Evolutionary conservation across 2,797 vertebrate species (phyloP).

Genomic region (Gobionotothen gibberifrons): DNA sequence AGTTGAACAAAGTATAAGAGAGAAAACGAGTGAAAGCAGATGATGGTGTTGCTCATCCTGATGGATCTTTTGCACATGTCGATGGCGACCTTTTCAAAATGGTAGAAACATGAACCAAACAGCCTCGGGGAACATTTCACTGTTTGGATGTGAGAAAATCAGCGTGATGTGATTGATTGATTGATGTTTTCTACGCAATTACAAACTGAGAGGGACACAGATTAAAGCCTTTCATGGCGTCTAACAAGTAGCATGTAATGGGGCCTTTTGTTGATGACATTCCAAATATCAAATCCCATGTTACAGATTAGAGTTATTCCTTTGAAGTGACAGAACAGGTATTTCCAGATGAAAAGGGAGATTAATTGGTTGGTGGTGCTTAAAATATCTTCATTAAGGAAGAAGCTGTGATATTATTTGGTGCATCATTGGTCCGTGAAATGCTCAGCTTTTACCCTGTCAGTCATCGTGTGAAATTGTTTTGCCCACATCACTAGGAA

Average conservation of each 20-base stretch:
- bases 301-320: constrained; percentile 51
- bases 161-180: constrained; percentile 43
- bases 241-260: too few relatives aligned
- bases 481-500: constrained; percentile 23
- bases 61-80: constrained; percentile 6
- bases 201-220: constrained; percentile 44
- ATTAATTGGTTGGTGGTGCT: constrained; percentile 66
- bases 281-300: constrained; percentile 60
- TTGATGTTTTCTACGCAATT: constrained; percentile 49
- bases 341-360: constrained; percentile 63
- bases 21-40: not conserved
- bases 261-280: constrained; percentile 62
- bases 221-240: constrained; percentile 59
- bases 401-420: constrained; percentile 65
- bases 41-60: not conserved
- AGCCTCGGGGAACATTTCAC: constrained; percentile 46
- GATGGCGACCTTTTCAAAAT: constrained; percentile 49
- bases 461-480: constrained; percentile 49
- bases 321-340: constrained; percentile 61
- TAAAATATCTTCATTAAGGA: constrained; percentile 44
- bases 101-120: constrained; percentile 13
- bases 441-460: constrained; percentile 47
- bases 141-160: constrained; percentile 31
- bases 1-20: not conserved
- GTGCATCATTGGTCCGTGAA: constrained; percentile 41